These are phyloP conservation scores for Branchinecta lynchi DNA, from an alignment of 1,140 invertebrate genomes.

Conservation along the genomic window DNA sequence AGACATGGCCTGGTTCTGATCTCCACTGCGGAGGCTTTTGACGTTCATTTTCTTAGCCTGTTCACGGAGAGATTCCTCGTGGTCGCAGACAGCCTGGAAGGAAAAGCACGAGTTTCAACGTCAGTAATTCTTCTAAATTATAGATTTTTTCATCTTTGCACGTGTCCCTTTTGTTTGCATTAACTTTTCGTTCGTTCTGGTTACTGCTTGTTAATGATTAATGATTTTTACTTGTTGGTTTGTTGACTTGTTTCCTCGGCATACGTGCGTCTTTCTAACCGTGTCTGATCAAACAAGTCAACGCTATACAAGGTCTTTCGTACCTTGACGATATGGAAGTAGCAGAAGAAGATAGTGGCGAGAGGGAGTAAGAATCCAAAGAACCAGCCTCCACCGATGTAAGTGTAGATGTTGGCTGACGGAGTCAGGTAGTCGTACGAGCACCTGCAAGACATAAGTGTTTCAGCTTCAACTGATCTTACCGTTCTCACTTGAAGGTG, in stretches of 20 bases:
- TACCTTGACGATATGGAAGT: slow-evolving; percentile 30
- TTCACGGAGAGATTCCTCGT: slow-evolving; percentile 33
- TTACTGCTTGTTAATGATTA: too few species aligned
- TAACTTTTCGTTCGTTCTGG: too few species aligned
- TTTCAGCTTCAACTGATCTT: too few species aligned
- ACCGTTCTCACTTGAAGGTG: too few species aligned
- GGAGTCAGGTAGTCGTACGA: slow-evolving; percentile 62
- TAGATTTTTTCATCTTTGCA: too few species aligned
- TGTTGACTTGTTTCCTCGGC: too few species aligned
- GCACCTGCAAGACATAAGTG: slow-evolving; percentile 43
- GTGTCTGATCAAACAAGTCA: too few species aligned
- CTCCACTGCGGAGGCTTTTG: slow-evolving; percentile 51
- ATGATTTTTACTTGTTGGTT: too few species aligned
- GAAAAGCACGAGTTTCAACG: slow-evolving; percentile 23
- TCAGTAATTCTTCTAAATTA: too few species aligned
- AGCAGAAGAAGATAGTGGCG: slow-evolving; percentile 30
- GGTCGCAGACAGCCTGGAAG: slow-evolving; percentile 32
- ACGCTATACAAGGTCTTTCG: too few species aligned
- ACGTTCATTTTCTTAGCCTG: slow-evolving; percentile 85
- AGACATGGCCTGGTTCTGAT: slow-evolving; percentile 43
- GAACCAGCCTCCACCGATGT: slow-evolving; percentile 25
- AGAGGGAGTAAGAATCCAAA: slow-evolving; percentile 30
- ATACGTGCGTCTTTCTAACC: too few species aligned
- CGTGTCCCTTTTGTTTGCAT: too few species aligned
- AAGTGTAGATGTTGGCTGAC: slow-evolving; percentile 45